Conservation (phyloP, 92 coral and sea anemone genomes). For the Pocillopora meandrina region DNA sequence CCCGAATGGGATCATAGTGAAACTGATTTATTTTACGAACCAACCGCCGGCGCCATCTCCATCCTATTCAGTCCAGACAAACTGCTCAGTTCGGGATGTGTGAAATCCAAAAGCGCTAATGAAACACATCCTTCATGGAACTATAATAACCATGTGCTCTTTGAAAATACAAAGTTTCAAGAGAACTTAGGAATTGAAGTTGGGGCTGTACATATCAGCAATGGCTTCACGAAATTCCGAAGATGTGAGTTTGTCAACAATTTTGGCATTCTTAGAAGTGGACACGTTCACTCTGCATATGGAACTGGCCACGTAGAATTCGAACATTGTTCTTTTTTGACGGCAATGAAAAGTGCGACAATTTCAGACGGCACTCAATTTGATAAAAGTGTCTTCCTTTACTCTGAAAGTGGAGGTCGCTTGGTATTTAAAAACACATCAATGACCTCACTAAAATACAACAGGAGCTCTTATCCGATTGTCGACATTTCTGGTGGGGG, state of each 20-base stretch:
- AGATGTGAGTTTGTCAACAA: conserved; percentile 63
- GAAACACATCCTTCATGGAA: conserved; percentile 44
- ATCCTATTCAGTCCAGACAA: conserved; percentile 8
- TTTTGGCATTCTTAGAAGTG: conserved; percentile 40
- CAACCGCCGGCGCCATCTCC: conserved; percentile 13
- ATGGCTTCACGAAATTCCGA: conserved; percentile 44
- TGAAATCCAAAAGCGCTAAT: not conserved
- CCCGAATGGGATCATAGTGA: not conserved
- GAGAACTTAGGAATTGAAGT: conserved; percentile 61
- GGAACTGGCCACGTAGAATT: conserved; percentile 41
- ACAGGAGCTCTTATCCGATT: not conserved
- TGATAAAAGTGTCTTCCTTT: conserved; percentile 8
- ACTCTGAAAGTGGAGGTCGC: conserved; percentile 37
- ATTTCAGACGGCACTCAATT: not conserved
- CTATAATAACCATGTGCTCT: conserved; percentile 35
- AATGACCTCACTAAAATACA: conserved; percentile 2
- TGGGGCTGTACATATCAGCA: conserved; percentile 53
- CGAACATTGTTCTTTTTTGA: conserved; percentile 13
- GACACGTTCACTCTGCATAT: conserved; percentile 29
- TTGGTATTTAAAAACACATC: conserved; percentile 21
- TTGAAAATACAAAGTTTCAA: conserved; percentile 53
- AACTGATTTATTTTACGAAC: not conserved
- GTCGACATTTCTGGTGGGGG: conserved; percentile 36
- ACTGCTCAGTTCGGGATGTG: conserved; percentile 3
- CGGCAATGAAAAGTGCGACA: not conserved